phyloP scores from a whole-genome alignment of 2,888 invertebrate genomes.

The Seira ritae region DNA sequence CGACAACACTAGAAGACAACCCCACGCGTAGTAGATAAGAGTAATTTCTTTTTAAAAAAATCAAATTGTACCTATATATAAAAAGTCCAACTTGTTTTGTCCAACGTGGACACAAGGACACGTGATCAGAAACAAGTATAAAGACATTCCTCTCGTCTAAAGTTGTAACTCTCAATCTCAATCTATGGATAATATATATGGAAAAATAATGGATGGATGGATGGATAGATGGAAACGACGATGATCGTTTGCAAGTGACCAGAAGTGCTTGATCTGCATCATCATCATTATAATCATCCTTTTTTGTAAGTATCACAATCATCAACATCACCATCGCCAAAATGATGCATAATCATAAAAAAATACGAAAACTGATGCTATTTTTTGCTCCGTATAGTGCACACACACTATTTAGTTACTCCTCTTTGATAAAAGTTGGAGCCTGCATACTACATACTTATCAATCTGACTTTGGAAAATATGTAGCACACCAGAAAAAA shows the following conservation, averaged over 20 bases:
- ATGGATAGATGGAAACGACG: conserved; percentile 28
- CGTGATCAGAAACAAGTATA: conserved; percentile 23
- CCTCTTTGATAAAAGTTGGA: neutral
- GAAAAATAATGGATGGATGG: conserved; percentile 29
- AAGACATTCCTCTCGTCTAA: conserved; percentile 41
- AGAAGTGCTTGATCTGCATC: conserved; percentile 53
- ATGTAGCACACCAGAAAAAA: neutral
- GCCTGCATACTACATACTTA: neutral
- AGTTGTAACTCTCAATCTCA: neutral
- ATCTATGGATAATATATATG: neutral
- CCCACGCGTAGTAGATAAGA: conserved; percentile 9
- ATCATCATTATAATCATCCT: conserved; percentile 28
- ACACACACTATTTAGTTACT: neutral
- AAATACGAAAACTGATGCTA: conserved; percentile 1
- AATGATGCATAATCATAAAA: conserved; percentile 8
- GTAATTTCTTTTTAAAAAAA: neutral
- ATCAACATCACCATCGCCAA: conserved; percentile 30
- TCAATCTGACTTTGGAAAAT: neutral
- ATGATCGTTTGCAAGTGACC: conserved; percentile 43
- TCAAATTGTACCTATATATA: neutral
- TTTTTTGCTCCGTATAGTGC: neutral
- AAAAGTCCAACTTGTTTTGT: conserved; percentile 51
- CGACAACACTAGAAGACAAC: neutral
- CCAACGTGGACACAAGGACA: conserved; percentile 56
- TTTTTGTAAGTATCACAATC: neutral